Conservation (phyloP, 1,140 invertebrate species). For the Leptonema lineaticorne region DNA sequence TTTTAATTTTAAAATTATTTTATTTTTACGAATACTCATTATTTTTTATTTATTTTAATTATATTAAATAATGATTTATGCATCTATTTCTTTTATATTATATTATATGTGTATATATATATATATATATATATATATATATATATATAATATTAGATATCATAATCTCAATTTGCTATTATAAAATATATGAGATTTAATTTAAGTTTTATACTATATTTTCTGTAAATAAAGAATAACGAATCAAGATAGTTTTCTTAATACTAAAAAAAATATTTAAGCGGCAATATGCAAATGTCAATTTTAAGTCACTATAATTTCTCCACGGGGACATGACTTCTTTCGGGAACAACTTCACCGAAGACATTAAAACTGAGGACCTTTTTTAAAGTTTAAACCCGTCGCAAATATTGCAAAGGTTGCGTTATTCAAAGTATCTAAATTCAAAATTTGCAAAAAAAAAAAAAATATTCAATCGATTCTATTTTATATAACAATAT, state of each 20-base stretch:
- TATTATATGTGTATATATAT: background rate
- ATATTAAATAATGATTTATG: no score
- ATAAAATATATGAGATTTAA: no score
- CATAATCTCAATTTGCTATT: no score
- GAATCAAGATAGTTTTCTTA: no score
- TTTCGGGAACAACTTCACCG: background rate
- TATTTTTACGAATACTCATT: no score
- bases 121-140: background rate
- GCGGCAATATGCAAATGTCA: background rate
- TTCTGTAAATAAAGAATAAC: no score
- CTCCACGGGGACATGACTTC: conserved; percentile 11
- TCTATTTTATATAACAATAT: no score
- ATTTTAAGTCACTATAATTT: background rate
- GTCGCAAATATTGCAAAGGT: conserved; percentile 1
- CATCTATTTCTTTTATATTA: no score
- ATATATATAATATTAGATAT: background rate
- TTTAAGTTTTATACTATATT: no score
- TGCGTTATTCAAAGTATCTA: background rate
- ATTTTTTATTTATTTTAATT: no score
- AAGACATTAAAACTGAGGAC: background rate
- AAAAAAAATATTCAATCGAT: background rate
- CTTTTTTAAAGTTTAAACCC: background rate
- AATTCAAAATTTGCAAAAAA: background rate
- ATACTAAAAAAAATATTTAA: background rate
- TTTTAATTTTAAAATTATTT: no score